A percentile compares a stretch with the other conserved stretches of the same genome.
Evolutionary conservation across 1,140 invertebrate genomes (phyloP).

Genomic region (Anastatus disparis): DNA sequence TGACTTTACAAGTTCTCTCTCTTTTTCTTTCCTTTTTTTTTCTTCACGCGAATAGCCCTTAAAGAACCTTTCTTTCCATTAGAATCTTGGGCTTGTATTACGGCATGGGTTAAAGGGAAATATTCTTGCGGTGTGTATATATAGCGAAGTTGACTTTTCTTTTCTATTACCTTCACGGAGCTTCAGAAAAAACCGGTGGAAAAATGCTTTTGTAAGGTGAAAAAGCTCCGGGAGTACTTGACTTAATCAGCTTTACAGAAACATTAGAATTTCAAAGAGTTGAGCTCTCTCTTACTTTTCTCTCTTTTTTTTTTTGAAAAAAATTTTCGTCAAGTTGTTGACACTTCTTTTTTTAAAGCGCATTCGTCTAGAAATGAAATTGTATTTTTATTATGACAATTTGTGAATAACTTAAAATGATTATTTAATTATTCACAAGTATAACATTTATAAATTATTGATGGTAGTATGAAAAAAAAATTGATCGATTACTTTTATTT

Average conservation of each 20-base stretch:
- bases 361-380: no score
- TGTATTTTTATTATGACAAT: no score
- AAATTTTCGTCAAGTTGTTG: not conserved
- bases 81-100: no score
- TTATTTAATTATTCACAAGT: no score
- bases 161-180: not conserved
- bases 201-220: constrained; percentile 18
- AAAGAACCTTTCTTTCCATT: not conserved
- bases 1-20: no score
- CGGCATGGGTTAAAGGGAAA: not conserved
- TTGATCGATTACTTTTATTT: no score
- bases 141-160: not conserved
- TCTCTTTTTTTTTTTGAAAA: not conserved
- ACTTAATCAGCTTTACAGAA: constrained; percentile 4
- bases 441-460: no score
- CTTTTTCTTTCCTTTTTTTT: no score
- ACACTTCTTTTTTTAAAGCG: no score
- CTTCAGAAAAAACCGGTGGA: not conserved
- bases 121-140: not conserved
- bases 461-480: no score
- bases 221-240: not conserved
- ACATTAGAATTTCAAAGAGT: constrained; percentile 1
- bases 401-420: no score
- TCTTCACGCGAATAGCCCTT: constrained; percentile 14
- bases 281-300: not conserved